A percentile compares a stretch with the other conserved stretches of the same genome.
phyloP scores from a whole-genome alignment of 2,797 vertebrate genomes.

The Phyllotis vaccarum region DNA sequence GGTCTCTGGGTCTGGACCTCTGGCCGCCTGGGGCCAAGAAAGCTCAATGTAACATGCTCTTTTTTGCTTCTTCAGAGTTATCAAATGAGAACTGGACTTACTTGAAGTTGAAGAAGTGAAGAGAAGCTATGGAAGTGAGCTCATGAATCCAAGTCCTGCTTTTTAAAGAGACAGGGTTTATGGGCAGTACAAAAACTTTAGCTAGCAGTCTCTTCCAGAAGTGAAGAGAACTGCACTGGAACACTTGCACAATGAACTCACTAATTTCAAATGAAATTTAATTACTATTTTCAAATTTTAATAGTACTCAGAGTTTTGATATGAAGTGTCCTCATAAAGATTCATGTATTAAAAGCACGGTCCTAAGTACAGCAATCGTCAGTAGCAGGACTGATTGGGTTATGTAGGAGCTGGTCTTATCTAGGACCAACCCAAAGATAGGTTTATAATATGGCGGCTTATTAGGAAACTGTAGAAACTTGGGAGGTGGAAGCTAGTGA shows the following conservation, averaged over 20 bases:
- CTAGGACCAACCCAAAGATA: too few species aligned
- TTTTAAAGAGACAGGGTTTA: neutral
- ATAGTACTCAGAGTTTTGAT: neutral
- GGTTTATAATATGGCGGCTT: neutral
- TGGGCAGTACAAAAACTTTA: neutral
- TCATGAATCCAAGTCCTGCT: neutral
- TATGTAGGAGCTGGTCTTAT: neutral
- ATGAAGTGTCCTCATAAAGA: neutral
- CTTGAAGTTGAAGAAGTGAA: slow-evolving; percentile 43
- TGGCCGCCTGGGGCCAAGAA: too few species aligned
- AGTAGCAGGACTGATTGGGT: neutral
- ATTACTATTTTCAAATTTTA: neutral
- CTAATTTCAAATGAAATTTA: neutral
- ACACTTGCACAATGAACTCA: neutral
- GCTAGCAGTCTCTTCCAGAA: neutral
- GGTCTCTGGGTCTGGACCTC: too few species aligned
- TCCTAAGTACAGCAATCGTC: neutral
- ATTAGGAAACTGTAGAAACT: neutral
- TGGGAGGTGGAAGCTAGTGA: neutral
- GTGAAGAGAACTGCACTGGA: neutral
- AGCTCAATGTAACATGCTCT: too few species aligned
- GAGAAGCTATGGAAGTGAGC: slow-evolving; percentile 12
- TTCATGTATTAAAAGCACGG: neutral
- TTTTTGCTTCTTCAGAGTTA: neutral
- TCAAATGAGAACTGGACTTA: neutral